Conservation (phyloP, 2,888 invertebrate species). For the Dolichomitus sp. region DNA sequence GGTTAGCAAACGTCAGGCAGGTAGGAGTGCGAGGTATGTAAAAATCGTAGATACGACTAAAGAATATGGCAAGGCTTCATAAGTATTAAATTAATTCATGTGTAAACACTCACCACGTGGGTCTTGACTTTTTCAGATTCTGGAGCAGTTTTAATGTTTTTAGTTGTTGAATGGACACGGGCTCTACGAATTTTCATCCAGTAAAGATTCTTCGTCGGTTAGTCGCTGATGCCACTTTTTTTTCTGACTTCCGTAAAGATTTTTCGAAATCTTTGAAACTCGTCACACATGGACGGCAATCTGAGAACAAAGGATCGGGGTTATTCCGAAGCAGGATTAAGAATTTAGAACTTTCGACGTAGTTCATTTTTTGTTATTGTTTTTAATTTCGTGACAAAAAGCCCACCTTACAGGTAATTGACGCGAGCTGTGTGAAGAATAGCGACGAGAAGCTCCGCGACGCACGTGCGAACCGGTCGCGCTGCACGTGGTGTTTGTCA, state of each 20-base stretch:
- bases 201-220: neutral
- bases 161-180: neutral
- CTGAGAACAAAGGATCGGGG: neutral
- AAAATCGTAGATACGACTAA: too few relatives aligned
- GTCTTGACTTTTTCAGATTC: neutral
- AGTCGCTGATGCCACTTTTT: constrained; percentile 13
- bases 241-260: neutral
- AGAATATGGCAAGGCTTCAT: neutral
- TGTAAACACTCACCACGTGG: constrained; percentile 28
- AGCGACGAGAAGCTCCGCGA: constrained; percentile 68
- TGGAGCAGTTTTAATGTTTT: too few relatives aligned
- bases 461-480: constrained; percentile 84
- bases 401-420: neutral
- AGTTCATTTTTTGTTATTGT: neutral
- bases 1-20: neutral
- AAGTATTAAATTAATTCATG: neutral
- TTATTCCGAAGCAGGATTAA: constrained; percentile 8
- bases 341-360: constrained; percentile 32
- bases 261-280: neutral
- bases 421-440: constrained; percentile 27
- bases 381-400: neutral
- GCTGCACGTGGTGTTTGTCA: constrained; percentile 85
- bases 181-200: neutral
- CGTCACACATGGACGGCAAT: neutral
- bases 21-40: too few relatives aligned